These are phyloP conservation scores for Aphelenchoides fujianensis DNA, from an alignment of 1,140 invertebrate genomes.

Conservation along the genomic window DNA sequence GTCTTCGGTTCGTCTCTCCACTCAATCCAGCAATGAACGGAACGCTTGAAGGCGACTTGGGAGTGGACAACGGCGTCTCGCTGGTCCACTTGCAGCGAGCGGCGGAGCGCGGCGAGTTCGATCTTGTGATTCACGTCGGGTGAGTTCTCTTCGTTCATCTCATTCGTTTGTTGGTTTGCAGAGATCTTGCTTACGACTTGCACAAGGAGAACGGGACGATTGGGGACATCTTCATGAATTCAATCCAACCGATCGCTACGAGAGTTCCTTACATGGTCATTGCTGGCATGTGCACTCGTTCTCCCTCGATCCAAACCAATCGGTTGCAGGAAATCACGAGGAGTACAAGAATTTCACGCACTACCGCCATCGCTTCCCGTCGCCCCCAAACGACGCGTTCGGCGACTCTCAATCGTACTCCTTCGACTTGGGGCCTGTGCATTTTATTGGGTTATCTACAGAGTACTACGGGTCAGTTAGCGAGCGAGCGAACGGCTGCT, in stretches of 20 bases:
- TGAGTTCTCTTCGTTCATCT: not conserved
- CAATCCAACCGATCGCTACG: constrained; percentile 61
- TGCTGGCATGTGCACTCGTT: no score
- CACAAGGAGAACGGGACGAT: constrained; percentile 55
- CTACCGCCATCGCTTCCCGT: constrained; percentile 62
- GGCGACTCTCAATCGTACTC: constrained; percentile 64
- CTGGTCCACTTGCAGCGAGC: not conserved
- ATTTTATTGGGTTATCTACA: constrained; percentile 81
- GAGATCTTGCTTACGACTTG: constrained; percentile 47
- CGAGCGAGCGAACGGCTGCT: no score
- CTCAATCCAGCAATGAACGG: no score
- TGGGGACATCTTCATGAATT: constrained; percentile 63
- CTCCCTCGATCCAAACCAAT: no score
- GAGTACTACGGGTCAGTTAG: constrained; percentile 95
- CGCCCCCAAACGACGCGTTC: constrained; percentile 60
- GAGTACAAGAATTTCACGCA: constrained; percentile 55
- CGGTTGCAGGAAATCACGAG: no score
- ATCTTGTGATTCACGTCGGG: constrained; percentile 21
- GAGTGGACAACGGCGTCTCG: constrained; percentile 20
- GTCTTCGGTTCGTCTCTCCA: constrained; percentile 2
- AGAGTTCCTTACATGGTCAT: constrained; percentile 64
- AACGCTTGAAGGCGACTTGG: constrained; percentile 6
- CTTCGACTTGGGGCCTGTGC: constrained; percentile 79
- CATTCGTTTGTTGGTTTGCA: not conserved
- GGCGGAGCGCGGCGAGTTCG: constrained; percentile 5